Evolutionary conservation across 2,797 vertebrate genomes (phyloP), one percentile per base, ranked within the genome.

Genomic region (Calcarius lapponicus): DNA sequence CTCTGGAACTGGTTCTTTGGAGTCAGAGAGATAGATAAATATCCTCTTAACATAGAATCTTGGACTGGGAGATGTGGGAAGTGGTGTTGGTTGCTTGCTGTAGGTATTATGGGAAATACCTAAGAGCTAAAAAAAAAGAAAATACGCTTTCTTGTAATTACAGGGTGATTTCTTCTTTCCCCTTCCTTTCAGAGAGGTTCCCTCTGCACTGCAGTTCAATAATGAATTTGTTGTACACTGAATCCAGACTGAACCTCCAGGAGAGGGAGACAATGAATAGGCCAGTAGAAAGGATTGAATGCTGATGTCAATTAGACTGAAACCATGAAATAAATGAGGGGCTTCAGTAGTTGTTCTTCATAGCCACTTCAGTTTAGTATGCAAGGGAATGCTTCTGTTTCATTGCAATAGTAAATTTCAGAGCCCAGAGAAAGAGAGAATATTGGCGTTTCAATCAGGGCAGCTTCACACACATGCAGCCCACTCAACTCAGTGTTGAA

Each of bases 401-500:
- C 95, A 97, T 88, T 95, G 93, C 94, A 81, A 43, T 13, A 93
- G 62, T 97, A 97, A 97, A 97, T 97, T 94, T 93, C 94, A 86
- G 86, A 96, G 83, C 48, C 61, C 67, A 62, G 88, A 74, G 64
- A 64, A 79, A 54, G 50, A 95, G 70, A 85, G 66, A 92, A 96
- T 97, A 97, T 95, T 97, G 96, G 95, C 95, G 29, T 97, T 97
- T 97, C 96, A 96, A 96, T 97, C 96, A 96, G 70, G 76, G 91
- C n/a, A 86, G 80, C 70, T 94, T 91, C 87, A 81, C 53, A 74
- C 28, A 11, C 11, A 8, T 0, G 2, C 74, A 80, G 66, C 80
- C 66, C 84, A 79, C 83, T 91, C 80, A 58, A 53, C 82, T 85
- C 73, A 34, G 50, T 57, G 78, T 57, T 91, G 94, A 97, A 97